Percentiles rank a stretch among this genome's conserved stretches.
phyloP scores from a whole-genome alignment of 2,888 invertebrate genomes.

The Cecidostiba fungosa region DNA sequence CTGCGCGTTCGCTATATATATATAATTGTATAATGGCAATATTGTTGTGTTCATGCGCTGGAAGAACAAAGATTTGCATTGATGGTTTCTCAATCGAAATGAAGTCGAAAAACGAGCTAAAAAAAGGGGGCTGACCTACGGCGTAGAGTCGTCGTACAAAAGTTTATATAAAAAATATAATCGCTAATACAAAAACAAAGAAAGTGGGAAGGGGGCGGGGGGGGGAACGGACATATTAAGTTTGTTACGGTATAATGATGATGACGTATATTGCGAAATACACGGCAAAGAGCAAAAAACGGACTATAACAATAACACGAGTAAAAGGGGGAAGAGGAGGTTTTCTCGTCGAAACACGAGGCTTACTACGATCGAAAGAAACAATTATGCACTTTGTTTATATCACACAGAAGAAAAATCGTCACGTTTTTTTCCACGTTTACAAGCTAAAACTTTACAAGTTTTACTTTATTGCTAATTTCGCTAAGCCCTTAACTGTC shows the following conservation, averaged over 20 bases:
- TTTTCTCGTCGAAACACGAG: conserved; percentile 33
- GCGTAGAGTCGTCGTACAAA: conserved; percentile 48
- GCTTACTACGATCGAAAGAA: conserved; percentile 31
- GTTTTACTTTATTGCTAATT: conserved; percentile 61
- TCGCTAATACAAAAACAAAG: conserved; percentile 47
- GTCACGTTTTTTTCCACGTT: conserved; percentile 17
- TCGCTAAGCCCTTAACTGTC: conserved; percentile 48
- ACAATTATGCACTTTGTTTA: conserved; percentile 52
- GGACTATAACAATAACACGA: conserved; percentile 40
- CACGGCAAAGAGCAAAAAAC: conserved; percentile 42
- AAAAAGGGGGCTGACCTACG: conserved; percentile 25
- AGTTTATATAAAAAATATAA: conserved; percentile 60
- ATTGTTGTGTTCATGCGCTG: conserved; percentile 22
- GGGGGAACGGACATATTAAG: conserved; percentile 39
- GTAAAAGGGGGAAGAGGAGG: conserved; percentile 10
- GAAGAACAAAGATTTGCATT: conserved; percentile 49
- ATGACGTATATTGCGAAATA: conserved; percentile 17
- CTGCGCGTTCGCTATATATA: conserved; percentile 30
- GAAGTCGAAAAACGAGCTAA: conserved; percentile 25
- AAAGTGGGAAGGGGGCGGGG: background rate
- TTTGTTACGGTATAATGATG: conserved; percentile 37
- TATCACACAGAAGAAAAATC: conserved; percentile 54
- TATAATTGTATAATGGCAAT: conserved; percentile 53
- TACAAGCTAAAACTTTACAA: conserved; percentile 59
- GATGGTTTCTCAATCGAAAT: conserved; percentile 15